Conservation (phyloP, 2,888 invertebrate genomes). For the Epicampocera succincta region DNA sequence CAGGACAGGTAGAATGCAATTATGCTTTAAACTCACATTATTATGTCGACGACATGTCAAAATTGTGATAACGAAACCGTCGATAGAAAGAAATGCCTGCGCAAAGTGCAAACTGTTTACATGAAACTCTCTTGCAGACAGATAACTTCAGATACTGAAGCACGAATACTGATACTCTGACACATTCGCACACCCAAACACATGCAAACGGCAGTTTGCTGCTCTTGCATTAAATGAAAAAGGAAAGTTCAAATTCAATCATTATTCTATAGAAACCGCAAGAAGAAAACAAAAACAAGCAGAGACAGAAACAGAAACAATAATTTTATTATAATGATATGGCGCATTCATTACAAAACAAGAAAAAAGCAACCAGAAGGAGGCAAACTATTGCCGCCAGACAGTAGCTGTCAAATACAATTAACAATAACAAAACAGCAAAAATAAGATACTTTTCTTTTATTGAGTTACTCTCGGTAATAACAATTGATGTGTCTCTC, state of each 20-base stretch:
- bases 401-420: constrained; percentile 63
- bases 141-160: constrained; percentile 37
- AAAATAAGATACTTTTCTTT: constrained; percentile 49
- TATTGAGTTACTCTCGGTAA: constrained; percentile 37
- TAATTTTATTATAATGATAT: constrained; percentile 59
- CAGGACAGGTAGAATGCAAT: too few relatives aligned
- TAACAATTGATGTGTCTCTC: constrained; percentile 36
- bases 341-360: constrained; percentile 37
- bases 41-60: too few relatives aligned
- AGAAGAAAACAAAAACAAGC: constrained; percentile 10
- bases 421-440: constrained; percentile 54
- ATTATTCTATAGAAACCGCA: constrained; percentile 36
- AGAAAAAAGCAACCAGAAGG: constrained; percentile 25
- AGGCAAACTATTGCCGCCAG: constrained; percentile 62
- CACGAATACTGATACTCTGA: constrained; percentile 13
- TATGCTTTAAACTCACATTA: too few relatives aligned
- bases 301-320: constrained; percentile 49
- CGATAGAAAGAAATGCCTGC: neutral
- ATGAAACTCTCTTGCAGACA: neutral
- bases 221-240: constrained; percentile 33
- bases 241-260: constrained; percentile 69
- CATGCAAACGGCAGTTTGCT: neutral
- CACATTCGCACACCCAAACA: neutral
- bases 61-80: too few relatives aligned
- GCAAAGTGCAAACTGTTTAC: constrained; percentile 29